Base-by-base conservation (phyloP, 37 sponge, comb jelly and placozoan species). In the Hexactinellida sp. region DNA sequence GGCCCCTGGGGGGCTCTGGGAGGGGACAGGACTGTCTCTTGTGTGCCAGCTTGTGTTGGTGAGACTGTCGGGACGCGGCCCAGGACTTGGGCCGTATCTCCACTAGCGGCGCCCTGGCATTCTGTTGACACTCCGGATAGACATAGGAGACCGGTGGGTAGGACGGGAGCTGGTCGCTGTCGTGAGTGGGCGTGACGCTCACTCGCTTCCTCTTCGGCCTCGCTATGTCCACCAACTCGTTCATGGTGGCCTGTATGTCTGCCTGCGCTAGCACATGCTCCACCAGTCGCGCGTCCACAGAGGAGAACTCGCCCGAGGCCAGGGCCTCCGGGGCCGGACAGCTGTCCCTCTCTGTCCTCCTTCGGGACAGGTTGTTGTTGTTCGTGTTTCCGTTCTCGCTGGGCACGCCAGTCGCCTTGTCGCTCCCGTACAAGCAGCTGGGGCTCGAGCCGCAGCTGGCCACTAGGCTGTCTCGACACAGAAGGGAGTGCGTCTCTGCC, bases 1-100 rank as follows among this genome's bases (percentile, higher is more conserved):
- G 47, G 47, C 10, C 10, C 10, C 47, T 13, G 47, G 47, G 47
- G 47, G 5, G 13, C 47, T 16, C 47, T 5, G 47, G 47, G 10
- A 13, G 47, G 76, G 76, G 76, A 28, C 76, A 63, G 25, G 76
- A 63, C 34, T 63, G 76, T 10, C 76, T 10, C 28, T 63, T 63
- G 76, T 63, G 76, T n/a, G 76, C 76, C 34, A 63, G 76, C 13
- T 63, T 63, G 76, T 63, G 76, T n/a, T 63, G 76, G 28, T 63
- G 76, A 1, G 76, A 10, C 34, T 7, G 76, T 23, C 76, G 21
- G 19, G 76, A 63, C 5, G 76, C 34, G 5, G 76, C 30, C 76
- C 76, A 63, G 34, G 76, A 63, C 34, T 63, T 63, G 34, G 76
- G 76, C 76, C 76, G 76, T 47, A 47, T 47, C 16, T 47, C 52